Evolutionary conservation across 2,797 vertebrate species (phyloP).

Genomic region (Spatula versicolor): DNA sequence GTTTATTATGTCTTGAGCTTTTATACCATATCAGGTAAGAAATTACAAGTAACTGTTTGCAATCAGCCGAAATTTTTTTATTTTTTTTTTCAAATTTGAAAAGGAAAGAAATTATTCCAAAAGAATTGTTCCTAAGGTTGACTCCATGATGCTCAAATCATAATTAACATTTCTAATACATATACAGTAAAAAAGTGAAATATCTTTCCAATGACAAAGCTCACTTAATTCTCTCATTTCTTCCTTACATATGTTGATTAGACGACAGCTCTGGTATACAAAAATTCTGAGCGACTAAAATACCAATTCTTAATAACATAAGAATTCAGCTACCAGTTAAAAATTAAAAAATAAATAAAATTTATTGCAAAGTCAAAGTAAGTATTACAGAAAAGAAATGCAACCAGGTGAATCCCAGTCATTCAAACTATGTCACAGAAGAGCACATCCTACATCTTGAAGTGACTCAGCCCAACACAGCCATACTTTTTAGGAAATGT

Average conservation of each 20-base stretch:
- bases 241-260: not conserved
- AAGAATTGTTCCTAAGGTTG: not conserved
- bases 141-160: not conserved
- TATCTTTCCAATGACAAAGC: not conserved
- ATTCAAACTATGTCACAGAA: not conserved
- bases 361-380: not conserved
- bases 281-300: not conserved
- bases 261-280: not conserved
- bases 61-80: not conserved
- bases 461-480: conserved; percentile 5
- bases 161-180: not conserved
- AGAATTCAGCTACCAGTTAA: not conserved
- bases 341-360: not conserved
- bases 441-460: conserved; percentile 16
- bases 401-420: not conserved
- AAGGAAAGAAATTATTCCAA: not conserved
- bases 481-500: conserved; percentile 60
- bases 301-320: not conserved
- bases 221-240: not conserved
- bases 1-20: not conserved
- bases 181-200: not conserved
- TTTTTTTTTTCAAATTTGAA: not conserved
- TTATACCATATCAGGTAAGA: not conserved
- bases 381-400: not conserved
- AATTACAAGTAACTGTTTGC: not conserved